These are phyloP conservation scores for Sapajus apella DNA, from an alignment of 2,113 vertebrate genomes.

Conservation along the genomic window DNA sequence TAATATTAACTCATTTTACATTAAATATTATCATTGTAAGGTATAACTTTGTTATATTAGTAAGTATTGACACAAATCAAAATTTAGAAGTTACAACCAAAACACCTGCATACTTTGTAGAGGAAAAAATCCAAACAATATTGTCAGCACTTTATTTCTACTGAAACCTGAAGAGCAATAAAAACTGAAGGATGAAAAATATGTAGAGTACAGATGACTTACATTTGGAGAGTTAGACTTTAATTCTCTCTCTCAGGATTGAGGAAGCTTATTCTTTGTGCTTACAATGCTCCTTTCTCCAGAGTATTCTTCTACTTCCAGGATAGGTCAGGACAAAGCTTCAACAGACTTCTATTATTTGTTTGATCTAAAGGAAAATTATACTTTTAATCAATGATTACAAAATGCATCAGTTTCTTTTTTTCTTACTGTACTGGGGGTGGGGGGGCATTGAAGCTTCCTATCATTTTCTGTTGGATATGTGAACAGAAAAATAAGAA, in stretches of 20 bases:
- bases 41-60: not conserved
- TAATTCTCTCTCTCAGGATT: conserved; percentile 41
- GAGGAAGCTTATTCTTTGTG: conserved; percentile 46
- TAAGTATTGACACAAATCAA: not conserved
- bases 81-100: not conserved
- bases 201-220: conserved; percentile 70
- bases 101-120: not conserved
- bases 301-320: conserved; percentile 68
- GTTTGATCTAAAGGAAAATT: conserved; percentile 66
- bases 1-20: conserved; percentile 6
- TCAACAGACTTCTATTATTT: conserved; percentile 63
- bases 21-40: conserved; percentile 18
- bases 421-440: conserved; percentile 35
- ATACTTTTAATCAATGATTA: conserved; percentile 63
- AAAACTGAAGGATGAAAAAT: not conserved
- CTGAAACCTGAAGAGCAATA: not conserved
- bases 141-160: not conserved
- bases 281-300: conserved; percentile 66
- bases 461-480: conserved; percentile 42
- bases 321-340: conserved; percentile 63
- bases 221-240: conserved; percentile 79
- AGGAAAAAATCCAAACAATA: conserved; percentile 8
- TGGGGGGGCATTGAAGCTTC: not conserved
- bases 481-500: conserved; percentile 50
- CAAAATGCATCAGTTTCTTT: not conserved